Percentiles rank a stretch among this genome's conserved stretches.
Conservation (phyloP, 2,888 invertebrate species). For the Petrophora chlorosata region DNA sequence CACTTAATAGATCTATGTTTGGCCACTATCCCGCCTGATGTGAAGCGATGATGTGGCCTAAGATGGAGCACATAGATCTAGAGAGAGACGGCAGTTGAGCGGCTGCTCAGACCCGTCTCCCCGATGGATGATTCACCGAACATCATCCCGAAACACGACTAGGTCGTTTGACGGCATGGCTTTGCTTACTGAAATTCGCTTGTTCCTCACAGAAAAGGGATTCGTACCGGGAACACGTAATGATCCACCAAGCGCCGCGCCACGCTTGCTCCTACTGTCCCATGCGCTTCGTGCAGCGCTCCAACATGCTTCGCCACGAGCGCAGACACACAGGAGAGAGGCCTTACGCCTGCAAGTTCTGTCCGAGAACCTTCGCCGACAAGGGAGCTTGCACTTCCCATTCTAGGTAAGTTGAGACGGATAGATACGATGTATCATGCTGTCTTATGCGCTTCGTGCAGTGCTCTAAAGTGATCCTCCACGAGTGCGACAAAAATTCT, state of each 20-base stretch:
- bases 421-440: conserved; percentile 8
- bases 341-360: conserved; percentile 81
- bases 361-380: conserved; percentile 81
- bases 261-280: conserved; percentile 85
- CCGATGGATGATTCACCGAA: too few relatives aligned
- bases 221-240: conserved; percentile 83
- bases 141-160: too few relatives aligned
- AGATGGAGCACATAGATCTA: too few relatives aligned
- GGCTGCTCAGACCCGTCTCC: too few relatives aligned
- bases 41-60: too few relatives aligned
- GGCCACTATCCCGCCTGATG: too few relatives aligned
- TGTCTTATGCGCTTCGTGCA: conserved; percentile 85
- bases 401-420: conserved; percentile 54
- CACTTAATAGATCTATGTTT: too few relatives aligned
- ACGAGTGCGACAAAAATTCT: too few relatives aligned
- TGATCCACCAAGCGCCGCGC: conserved; percentile 83
- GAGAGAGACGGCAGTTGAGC: too few relatives aligned
- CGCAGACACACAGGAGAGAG: conserved; percentile 83
- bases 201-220: conserved; percentile 71
- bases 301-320: conserved; percentile 83
- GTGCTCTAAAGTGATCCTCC: conserved; percentile 82
- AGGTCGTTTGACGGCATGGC: too few relatives aligned
- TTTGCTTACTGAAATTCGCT: too few relatives aligned
- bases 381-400: conserved; percentile 84
- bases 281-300: conserved; percentile 84